These are phyloP conservation scores for Meriones psammophilus DNA, from an alignment of 2,797 vertebrate species.

Conservation along the genomic window DNA sequence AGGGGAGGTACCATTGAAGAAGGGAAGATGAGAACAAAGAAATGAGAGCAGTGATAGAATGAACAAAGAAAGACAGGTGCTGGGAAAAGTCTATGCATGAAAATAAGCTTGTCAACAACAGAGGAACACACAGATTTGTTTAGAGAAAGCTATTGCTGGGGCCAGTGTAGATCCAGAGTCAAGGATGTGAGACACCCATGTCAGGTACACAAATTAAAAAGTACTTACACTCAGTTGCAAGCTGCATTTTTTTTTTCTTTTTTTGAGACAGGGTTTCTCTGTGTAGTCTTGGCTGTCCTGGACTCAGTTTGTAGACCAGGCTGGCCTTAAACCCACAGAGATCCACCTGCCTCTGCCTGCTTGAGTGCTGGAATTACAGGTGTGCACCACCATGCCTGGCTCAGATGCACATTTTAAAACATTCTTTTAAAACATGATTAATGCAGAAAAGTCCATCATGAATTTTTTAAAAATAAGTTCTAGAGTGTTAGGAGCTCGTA, in stretches of 20 bases:
- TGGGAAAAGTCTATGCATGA: not conserved
- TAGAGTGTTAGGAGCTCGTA: not conserved
- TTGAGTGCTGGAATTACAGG: no score
- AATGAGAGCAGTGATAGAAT: not conserved
- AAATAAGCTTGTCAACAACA: not conserved
- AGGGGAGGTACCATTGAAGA: not conserved
- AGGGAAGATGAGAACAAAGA: not conserved
- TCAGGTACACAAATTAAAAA: not conserved
- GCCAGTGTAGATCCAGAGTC: not conserved
- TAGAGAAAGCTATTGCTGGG: not conserved
- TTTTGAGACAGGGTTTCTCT: no score
- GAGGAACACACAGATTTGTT: not conserved
- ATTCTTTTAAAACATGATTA: not conserved
- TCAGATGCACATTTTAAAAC: not conserved
- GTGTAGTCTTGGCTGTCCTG: no score
- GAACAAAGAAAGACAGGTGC: not conserved
- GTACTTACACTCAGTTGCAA: not conserved
- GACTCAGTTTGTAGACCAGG: no score
- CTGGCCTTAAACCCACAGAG: no score
- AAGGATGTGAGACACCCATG: not conserved
- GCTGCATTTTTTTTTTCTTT: not conserved
- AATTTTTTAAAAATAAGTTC: not conserved
- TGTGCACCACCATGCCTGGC: no score
- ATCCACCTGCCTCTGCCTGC: no score
- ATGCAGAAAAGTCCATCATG: constrained; percentile 10